A percentile compares a stretch with the other conserved stretches of the same genome.
phyloP scores from a whole-genome alignment of 2,888 invertebrate species.

The Anorthoa munda region DNA sequence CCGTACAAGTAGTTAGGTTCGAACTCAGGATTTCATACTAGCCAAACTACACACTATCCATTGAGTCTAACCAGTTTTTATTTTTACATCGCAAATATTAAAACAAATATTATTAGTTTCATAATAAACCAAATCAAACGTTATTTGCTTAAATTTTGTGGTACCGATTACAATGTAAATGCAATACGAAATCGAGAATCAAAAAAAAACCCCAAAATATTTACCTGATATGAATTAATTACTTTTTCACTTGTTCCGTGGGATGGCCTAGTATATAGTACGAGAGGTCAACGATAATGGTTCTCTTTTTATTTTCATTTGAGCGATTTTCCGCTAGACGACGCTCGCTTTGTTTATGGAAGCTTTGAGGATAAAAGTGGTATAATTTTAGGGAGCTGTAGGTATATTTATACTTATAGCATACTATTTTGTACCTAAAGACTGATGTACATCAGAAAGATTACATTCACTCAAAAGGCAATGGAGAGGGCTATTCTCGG shows the following conservation, averaged over 20 bases:
- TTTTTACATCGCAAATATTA: too few species aligned
- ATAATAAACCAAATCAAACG: background rate
- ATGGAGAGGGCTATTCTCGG: too few species aligned
- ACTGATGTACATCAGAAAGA: too few species aligned
- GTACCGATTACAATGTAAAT: background rate
- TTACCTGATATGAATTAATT: conserved; percentile 36
- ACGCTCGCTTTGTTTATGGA: conserved; percentile 19
- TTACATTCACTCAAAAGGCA: too few species aligned
- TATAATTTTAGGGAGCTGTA: conserved; percentile 4
- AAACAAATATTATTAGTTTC: too few species aligned
- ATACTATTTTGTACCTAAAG: background rate
- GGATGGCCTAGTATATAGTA: background rate
- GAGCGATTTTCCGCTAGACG: conserved; percentile 3
- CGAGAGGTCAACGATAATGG: background rate
- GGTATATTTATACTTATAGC: background rate
- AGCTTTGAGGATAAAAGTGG: background rate
- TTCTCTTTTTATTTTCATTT: conserved; percentile 7
- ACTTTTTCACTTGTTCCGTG: background rate
- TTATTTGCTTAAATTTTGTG: background rate
- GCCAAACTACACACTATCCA: too few species aligned
- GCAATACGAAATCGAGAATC: background rate
- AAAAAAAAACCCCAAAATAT: conserved; percentile 25
- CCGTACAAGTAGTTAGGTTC: too few species aligned
- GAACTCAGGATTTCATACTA: too few species aligned
- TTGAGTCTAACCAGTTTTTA: too few species aligned